Conservation (phyloP, 2,113 vertebrate species). For the Pelecanus crispus region DNA sequence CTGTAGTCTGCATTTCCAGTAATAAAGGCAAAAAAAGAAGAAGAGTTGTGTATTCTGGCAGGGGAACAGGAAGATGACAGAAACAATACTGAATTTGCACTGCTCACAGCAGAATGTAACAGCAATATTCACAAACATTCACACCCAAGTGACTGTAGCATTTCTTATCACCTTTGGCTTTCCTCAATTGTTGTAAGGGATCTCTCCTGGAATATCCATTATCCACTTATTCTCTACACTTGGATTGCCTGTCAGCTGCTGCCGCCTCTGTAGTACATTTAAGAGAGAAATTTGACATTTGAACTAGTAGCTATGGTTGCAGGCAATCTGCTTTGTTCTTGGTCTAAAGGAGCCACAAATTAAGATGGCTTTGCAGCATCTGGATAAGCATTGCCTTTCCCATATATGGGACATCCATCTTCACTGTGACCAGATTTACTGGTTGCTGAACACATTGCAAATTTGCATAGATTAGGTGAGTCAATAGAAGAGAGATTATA, state of each 20-base stretch:
- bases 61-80: neutral
- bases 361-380: neutral
- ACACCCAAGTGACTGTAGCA: neutral
- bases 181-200: neutral
- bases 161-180: constrained; percentile 1
- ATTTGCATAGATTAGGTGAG: neutral
- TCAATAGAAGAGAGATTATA: neutral
- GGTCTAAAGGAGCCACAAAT: constrained; percentile 10
- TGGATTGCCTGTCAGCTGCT: neutral
- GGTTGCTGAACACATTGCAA: neutral
- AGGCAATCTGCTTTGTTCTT: constrained; percentile 9
- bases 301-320: constrained; percentile 12
- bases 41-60: neutral
- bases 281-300: constrained; percentile 25
- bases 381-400: neutral
- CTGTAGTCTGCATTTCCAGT: neutral
- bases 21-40: neutral
- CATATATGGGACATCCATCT: neutral
- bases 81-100: neutral
- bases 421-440: neutral
- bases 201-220: neutral
- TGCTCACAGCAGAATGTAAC: neutral
- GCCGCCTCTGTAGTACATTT: neutral
- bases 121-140: neutral
- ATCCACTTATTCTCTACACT: neutral